Percentiles rank a stretch among this genome's conserved stretches.
Conservation (phyloP, 2,888 invertebrate genomes). For the Alviniconcha strummeri region DNA sequence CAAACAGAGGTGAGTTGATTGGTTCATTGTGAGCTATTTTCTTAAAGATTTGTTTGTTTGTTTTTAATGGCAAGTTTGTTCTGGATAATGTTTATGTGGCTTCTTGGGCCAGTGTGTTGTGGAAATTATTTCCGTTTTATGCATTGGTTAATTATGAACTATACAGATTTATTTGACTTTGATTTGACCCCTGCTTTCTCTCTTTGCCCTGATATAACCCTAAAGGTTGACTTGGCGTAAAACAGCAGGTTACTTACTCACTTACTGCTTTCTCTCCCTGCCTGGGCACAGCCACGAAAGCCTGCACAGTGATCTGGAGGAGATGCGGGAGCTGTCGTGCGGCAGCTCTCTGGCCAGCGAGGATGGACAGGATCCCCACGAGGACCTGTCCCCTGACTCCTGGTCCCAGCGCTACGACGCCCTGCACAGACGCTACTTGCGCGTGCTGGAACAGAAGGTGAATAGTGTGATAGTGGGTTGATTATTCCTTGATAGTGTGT, state of each 20-base stretch:
- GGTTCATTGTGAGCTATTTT: neutral
- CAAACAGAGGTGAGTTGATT: slow-evolving; percentile 51
- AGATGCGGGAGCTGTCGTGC: slow-evolving; percentile 46
- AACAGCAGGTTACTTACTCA: too few relatives aligned
- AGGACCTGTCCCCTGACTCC: slow-evolving; percentile 33
- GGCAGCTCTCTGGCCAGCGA: slow-evolving; percentile 36
- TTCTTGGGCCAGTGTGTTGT: too few relatives aligned
- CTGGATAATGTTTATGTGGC: neutral
- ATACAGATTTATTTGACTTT: neutral
- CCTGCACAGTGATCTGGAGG: slow-evolving; percentile 44
- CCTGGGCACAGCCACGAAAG: slow-evolving; percentile 44
- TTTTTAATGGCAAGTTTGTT: neutral
- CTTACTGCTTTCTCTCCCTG: too few relatives aligned
- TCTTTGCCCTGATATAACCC: too few relatives aligned
- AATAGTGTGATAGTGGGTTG: neutral
- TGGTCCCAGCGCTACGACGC: slow-evolving; percentile 47
- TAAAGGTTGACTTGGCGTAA: too few relatives aligned
- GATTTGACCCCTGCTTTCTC: too few relatives aligned
- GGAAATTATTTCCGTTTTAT: too few relatives aligned
- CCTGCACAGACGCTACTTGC: slow-evolving; percentile 54
- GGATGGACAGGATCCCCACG: slow-evolving; percentile 34
- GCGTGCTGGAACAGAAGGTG: slow-evolving; percentile 63
- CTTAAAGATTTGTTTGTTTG: too few relatives aligned
- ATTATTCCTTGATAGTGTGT: too few relatives aligned
- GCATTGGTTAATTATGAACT: neutral